These are phyloP conservation scores for Limnephilus rhombicus DNA, from an alignment of 2,888 invertebrate species.

Conservation along the genomic window DNA sequence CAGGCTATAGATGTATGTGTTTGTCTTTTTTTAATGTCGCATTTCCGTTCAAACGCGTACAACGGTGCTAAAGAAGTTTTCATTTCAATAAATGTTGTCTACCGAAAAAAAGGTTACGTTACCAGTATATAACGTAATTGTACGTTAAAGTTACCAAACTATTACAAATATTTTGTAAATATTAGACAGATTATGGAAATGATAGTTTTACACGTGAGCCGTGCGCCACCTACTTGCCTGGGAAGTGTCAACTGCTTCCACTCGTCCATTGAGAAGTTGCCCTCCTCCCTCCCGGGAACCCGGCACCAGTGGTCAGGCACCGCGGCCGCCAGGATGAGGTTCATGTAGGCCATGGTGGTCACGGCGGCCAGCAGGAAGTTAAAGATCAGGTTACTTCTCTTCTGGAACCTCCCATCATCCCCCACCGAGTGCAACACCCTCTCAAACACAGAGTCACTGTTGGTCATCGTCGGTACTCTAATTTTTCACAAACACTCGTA, in stretches of 20 bases:
- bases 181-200: background rate
- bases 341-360: slow-evolving; percentile 76
- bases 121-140: too few species aligned
- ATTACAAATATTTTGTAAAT: background rate
- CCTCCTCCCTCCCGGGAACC: slow-evolving; percentile 75
- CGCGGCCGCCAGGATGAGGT: slow-evolving; percentile 76
- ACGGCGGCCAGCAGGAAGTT: slow-evolving; percentile 74
- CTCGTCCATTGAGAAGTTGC: slow-evolving; percentile 73
- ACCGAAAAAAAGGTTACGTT: too few species aligned
- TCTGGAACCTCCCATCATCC: slow-evolving; percentile 77
- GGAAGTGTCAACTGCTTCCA: slow-evolving; percentile 78
- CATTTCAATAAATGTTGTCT: too few species aligned
- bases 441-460: slow-evolving; percentile 74
- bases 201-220: background rate
- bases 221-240: slow-evolving; percentile 70
- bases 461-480: slow-evolving; percentile 49
- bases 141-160: too few species aligned
- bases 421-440: slow-evolving; percentile 76
- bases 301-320: slow-evolving; percentile 80
- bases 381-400: slow-evolving; percentile 74
- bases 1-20: too few species aligned
- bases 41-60: too few species aligned
- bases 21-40: too few species aligned
- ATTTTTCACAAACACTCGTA: background rate
- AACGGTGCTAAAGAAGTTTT: too few species aligned